phyloP scores from a whole-genome alignment of 1,140 invertebrate species.

The Hesperophylax magnus region DNA sequence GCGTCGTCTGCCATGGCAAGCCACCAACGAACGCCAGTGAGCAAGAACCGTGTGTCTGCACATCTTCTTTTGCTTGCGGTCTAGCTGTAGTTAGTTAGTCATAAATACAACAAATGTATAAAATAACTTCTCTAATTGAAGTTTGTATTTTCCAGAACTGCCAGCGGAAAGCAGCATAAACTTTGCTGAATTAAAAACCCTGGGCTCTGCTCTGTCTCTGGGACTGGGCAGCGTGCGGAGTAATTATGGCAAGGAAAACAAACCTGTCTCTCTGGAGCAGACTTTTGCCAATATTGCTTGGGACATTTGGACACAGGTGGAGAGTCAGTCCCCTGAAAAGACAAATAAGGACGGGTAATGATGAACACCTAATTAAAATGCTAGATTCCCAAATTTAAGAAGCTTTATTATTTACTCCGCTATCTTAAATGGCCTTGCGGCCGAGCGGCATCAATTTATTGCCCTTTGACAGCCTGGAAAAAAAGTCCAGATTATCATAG shows the following conservation, averaged over 20 bases:
- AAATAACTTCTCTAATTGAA: too few species aligned
- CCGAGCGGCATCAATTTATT: too few species aligned
- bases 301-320: slow-evolving; percentile 50
- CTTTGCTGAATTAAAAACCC: neutral
- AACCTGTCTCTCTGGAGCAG: slow-evolving; percentile 30
- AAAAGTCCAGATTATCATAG: too few species aligned
- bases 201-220: slow-evolving; percentile 24
- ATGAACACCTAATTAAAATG: neutral
- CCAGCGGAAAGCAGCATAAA: neutral
- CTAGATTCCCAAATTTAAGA: neutral
- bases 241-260: slow-evolving; percentile 34
- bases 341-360: slow-evolving; percentile 17
- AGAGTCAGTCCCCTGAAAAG: slow-evolving; percentile 27
- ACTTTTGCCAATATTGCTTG: slow-evolving; percentile 51
- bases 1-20: too few species aligned
- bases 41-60: too few species aligned
- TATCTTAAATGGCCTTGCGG: too few species aligned
- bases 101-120: too few species aligned
- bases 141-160: neutral
- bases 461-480: too few species aligned
- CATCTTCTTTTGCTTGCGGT: too few species aligned
- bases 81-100: too few species aligned
- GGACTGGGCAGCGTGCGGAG: neutral
- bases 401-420: too few species aligned
- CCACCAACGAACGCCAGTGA: too few species aligned